Percentiles rank a stretch among this genome's conserved stretches.
phyloP scores from a whole-genome alignment of 1,140 invertebrate genomes.

The Caenorhabditis inopinata region DNA sequence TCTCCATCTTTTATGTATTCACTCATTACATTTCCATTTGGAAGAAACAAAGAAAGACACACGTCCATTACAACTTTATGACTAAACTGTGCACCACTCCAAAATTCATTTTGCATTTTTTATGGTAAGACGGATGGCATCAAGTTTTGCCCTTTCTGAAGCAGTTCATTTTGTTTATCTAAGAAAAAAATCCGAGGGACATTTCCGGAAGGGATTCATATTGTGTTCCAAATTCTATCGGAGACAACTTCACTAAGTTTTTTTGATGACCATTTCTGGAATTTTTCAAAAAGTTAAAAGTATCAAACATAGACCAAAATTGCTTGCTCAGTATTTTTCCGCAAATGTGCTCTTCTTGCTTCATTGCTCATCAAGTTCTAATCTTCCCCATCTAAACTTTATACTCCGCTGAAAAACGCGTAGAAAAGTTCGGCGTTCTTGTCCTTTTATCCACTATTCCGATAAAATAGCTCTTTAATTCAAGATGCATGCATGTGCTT shows the following conservation, averaged over 20 bases:
- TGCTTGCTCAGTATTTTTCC: background rate
- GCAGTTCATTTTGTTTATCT: background rate
- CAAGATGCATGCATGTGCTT: background rate
- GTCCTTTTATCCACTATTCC: background rate
- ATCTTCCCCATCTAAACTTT: background rate
- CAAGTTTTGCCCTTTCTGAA: background rate
- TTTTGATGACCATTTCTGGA: too few relatives aligned
- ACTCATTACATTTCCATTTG: background rate
- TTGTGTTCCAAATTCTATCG: too few relatives aligned
- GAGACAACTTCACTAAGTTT: too few relatives aligned
- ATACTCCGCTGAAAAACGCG: background rate
- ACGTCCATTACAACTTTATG: background rate
- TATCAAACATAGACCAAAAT: background rate
- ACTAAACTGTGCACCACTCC: background rate
- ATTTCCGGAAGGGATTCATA: too few relatives aligned
- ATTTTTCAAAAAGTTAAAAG: background rate
- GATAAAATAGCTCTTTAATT: background rate
- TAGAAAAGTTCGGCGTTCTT: background rate
- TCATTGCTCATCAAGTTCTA: slow-evolving; percentile 31
- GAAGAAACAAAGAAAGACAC: background rate
- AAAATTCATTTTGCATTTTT: background rate
- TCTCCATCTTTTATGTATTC: background rate
- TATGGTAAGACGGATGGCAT: background rate
- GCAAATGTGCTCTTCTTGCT: background rate
- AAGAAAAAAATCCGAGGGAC: too few relatives aligned